Evolutionary conservation across 2,888 invertebrate species (phyloP).

Genomic region (Osedax fenrisi): DNA sequence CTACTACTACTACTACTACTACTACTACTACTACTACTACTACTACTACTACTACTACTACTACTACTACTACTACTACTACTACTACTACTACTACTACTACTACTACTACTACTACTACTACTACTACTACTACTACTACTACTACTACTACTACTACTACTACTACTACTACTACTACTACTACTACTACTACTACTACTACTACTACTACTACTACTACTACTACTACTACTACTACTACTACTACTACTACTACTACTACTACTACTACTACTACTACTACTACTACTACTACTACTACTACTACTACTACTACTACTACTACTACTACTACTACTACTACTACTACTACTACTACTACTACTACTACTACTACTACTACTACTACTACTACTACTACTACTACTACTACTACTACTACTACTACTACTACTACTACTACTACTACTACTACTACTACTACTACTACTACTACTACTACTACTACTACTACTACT

Average conservation of each 20-base stretch:
- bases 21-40: slow-evolving; percentile 16
- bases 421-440: slow-evolving; percentile 12
- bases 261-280: slow-evolving; percentile 14
- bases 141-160: slow-evolving; percentile 16
- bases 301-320: slow-evolving; percentile 13
- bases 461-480: not conserved
- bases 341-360: slow-evolving; percentile 16
- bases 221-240: slow-evolving; percentile 14
- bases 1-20: slow-evolving; percentile 16
- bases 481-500: slow-evolving; percentile 12
- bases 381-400: slow-evolving; percentile 16
- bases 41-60: slow-evolving; percentile 4
- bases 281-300: slow-evolving; percentile 13
- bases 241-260: slow-evolving; percentile 16
- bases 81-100: slow-evolving; percentile 6
- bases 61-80: slow-evolving; percentile 9
- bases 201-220: slow-evolving; percentile 13
- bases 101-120: slow-evolving; percentile 4
- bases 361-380: slow-evolving; percentile 16
- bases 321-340: slow-evolving; percentile 16
- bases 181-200: slow-evolving; percentile 14
- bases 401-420: slow-evolving; percentile 16
- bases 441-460: slow-evolving; percentile 12
- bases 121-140: slow-evolving; percentile 13
- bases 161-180: slow-evolving; percentile 16